Evolutionary conservation across 30 jellyfish, hydroid and myxozoan species (phyloP), one percentile per base, ranked within the genome.

Genomic region (Turritopsis rubra): DNA sequence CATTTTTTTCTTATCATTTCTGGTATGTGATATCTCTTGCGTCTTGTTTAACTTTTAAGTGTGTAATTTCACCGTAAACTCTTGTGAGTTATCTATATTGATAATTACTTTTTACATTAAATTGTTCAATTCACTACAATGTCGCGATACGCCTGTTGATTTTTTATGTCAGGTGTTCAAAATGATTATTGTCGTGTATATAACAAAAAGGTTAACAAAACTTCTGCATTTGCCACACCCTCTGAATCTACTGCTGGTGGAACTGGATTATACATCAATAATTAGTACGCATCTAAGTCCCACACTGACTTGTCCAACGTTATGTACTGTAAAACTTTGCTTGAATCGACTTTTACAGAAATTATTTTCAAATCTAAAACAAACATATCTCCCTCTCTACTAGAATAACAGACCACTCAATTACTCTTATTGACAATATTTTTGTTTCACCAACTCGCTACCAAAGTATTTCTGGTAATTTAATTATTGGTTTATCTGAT

Each of bases 81-180:
- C 72, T n/a, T 54, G 72, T 54, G 18, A 54, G 18, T 54, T 54
- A 54, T 54, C 72, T n/a, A 54, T 54, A 54, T 54, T 54, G 72
- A 54, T 54, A 54, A 54, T 16, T 54, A 54, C 72, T 54, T 54
- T n/a, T 54, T 54, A 54, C 72, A n/a, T 54, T 54, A 54, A 54
- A 54, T 54, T 54, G 72, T 54, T 54, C 72, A 54, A 54, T 54
- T 16, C n/a, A 54, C 72, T 54, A n/a, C 72, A 54, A 16, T 54
- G 72, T 54, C 72, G n/a, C 72, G 72, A 54, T 54, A 54, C 72
- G 72, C 72, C n/a, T 54, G 72, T n/a, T 54, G 72, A 54, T 54
- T 54, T 54, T n/a, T 16, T 16, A 54, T 54, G 72, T 54, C 72
- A 54, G 72, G 72, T 54, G 72, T 54, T 54, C 19, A 54, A 54